Conservation (phyloP, 1,140 invertebrate genomes). For the Bombyx mori region ASM3026992v2 NC_085123.1:13748001-13748500, state of each 20-base stretch:
- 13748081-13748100: too few relatives aligned
- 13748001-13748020: too few relatives aligned
- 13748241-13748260: conserved; percentile 24
- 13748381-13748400: conserved; percentile 34
- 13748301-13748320: conserved; percentile 40
- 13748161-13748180: too few relatives aligned
- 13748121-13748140: too few relatives aligned
- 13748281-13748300: conserved; percentile 26
- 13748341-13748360: conserved; percentile 30
- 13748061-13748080: too few relatives aligned
- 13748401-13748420: conserved; percentile 31
- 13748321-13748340: conserved; percentile 50
- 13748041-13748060: too few relatives aligned
- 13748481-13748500: conserved; percentile 36
- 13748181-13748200: too few relatives aligned
- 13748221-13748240: conserved; percentile 33
- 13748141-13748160: too few relatives aligned
- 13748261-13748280: conserved; percentile 35
- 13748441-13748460: conserved; percentile 38
- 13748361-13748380: conserved; percentile 43
- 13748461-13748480: conserved; percentile 55
- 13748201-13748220: not conserved
- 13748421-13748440: conserved; percentile 31
- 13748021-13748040: too few relatives aligned
- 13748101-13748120: too few relatives aligned